phyloP scores from a whole-genome alignment of 1,140 invertebrate species.

The Pseudomyrmex concolor region DNA sequence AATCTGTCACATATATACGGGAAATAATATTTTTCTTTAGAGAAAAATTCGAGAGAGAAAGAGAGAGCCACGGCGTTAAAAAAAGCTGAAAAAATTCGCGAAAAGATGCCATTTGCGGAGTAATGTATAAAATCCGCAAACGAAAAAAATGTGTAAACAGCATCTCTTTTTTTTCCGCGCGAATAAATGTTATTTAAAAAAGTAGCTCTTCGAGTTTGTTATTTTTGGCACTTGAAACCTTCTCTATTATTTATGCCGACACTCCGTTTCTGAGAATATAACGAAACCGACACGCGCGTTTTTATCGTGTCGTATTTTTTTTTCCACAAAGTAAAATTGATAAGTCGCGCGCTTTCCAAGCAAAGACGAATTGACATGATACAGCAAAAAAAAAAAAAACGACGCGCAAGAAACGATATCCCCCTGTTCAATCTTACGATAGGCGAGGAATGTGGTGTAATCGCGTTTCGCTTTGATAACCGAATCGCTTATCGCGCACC shows the following conservation, averaged over 20 bases:
- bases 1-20: no score
- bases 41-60: background rate
- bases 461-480: conserved; percentile 67
- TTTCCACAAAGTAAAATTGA: conserved; percentile 4
- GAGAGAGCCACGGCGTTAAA: background rate
- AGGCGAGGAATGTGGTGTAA: conserved; percentile 61
- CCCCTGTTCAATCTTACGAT: conserved; percentile 59
- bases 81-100: background rate
- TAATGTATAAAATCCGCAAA: background rate
- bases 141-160: background rate
- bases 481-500: conserved; percentile 60
- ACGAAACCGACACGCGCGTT: background rate
- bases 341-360: conserved; percentile 24
- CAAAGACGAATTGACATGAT: conserved; percentile 23
- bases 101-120: background rate
- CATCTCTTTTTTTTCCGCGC: background rate
- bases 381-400: background rate
- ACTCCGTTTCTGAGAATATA: conserved; percentile 14
- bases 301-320: conserved; percentile 12
- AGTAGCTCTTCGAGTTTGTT: background rate
- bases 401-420: conserved; percentile 6
- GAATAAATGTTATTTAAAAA: conserved; percentile 24
- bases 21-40: no score
- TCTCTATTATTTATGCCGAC: conserved; percentile 5
- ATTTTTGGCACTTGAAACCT: background rate